Conservation (phyloP, 2,888 invertebrate species). For the Metopia argyrocephala region DNA sequence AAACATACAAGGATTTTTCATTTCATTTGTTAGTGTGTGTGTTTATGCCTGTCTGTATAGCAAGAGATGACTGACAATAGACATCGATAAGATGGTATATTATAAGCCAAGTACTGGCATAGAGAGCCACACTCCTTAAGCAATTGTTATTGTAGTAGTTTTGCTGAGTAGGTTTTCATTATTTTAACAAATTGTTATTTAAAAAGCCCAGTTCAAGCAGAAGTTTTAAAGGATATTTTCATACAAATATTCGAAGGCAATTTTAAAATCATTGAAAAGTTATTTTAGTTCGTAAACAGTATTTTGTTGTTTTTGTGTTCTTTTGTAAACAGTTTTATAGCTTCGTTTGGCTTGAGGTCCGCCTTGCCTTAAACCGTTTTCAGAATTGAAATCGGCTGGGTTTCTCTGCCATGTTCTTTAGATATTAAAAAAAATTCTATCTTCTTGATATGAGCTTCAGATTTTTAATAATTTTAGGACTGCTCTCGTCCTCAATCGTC, state of each 20-base stretch:
- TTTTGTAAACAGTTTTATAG: no score
- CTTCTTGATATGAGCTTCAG: no score
- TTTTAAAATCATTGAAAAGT: no score
- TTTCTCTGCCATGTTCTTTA: no score
- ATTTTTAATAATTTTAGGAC: no score
- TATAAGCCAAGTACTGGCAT: background rate
- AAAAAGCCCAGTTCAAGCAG: background rate
- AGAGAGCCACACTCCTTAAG: background rate
- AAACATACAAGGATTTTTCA: background rate
- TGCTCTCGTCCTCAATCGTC: no score
- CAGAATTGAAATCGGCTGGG: no score
- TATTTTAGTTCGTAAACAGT: no score
- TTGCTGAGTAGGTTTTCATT: background rate
- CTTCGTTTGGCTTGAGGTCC: no score
- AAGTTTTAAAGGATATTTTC: background rate
- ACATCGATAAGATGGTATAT: conserved; percentile 12
- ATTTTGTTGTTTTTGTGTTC: no score
- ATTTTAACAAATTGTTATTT: conserved; percentile 10
- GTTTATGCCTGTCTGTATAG: conserved; percentile 1
- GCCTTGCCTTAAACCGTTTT: no score
- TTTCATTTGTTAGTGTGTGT: background rate
- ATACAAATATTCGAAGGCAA: background rate
- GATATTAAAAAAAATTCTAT: no score
- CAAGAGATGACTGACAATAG: background rate
- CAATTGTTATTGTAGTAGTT: background rate